phyloP scores from a whole-genome alignment of 2,888 invertebrate genomes.

The Microdon myrmicae region DNA sequence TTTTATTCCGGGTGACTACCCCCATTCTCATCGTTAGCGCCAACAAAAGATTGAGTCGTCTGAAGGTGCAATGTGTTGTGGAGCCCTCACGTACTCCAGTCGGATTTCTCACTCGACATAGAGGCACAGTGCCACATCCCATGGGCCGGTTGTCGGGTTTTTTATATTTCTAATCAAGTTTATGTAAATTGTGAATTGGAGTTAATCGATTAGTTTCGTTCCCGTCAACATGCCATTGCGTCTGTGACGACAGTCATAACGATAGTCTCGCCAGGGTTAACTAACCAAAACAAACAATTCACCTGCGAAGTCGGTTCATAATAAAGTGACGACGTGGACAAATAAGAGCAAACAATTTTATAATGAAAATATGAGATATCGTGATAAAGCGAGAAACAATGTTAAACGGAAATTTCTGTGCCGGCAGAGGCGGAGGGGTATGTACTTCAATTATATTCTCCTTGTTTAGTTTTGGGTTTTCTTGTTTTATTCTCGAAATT shows the following conservation, averaged over 20 bases:
- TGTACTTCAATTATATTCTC: constrained; percentile 13
- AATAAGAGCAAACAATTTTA: constrained; percentile 23
- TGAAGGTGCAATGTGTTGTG: constrained; percentile 19
- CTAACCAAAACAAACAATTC: no score
- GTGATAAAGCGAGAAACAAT: constrained; percentile 31
- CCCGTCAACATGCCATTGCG: no score
- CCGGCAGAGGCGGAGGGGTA: constrained; percentile 36
- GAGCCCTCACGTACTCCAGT: constrained; percentile 19
- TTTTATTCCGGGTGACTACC: constrained; percentile 20
- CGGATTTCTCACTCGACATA: constrained; percentile 12
- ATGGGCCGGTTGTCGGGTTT: no score
- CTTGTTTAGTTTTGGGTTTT: constrained; percentile 1
- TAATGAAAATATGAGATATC: constrained; percentile 27
- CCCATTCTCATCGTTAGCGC: constrained; percentile 9
- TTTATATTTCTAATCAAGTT: no score
- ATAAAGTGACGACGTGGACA: constrained; percentile 21
- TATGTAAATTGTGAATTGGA: constrained; percentile 18
- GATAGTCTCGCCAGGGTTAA: no score
- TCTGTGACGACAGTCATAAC: no score
- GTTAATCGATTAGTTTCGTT: constrained; percentile 34
- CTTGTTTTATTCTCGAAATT: constrained; percentile 7
- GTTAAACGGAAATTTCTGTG: constrained; percentile 34
- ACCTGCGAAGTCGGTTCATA: not conserved
- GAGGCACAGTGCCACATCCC: no score
- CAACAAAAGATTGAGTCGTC: constrained; percentile 8